Conservation (phyloP, 2,797 vertebrate species). For the Dromococcyx pavoninus region DNA sequence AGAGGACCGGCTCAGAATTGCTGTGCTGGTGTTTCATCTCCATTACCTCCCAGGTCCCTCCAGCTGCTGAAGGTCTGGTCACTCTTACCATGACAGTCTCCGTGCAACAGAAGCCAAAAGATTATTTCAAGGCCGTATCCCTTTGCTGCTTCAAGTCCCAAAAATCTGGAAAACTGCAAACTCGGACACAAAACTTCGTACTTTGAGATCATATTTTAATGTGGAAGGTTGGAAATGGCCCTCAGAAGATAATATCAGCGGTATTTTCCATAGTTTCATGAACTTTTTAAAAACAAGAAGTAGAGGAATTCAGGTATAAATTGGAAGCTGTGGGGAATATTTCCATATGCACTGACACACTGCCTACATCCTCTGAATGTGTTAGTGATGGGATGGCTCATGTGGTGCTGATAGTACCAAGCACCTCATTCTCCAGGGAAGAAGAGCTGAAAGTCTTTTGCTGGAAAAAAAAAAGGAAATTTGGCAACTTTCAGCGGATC, state of each 20-base stretch:
- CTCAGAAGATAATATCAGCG: conserved; percentile 12
- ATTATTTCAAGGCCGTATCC: not conserved
- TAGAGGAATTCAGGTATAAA: not conserved
- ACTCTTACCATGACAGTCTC: not conserved
- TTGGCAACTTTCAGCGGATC: not conserved
- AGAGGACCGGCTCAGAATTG: not conserved
- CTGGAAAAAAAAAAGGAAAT: not conserved
- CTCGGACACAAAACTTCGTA: not conserved
- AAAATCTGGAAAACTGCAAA: not conserved
- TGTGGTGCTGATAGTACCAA: conserved; percentile 16
- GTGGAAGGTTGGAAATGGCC: not conserved
- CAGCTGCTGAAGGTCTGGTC: not conserved
- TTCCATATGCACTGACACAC: conserved; percentile 15
- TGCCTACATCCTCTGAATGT: conserved; percentile 15
- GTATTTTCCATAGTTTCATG: not conserved
- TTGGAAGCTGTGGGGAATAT: not conserved
- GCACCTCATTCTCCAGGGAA: not conserved
- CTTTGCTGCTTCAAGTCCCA: not conserved
- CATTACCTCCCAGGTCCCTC: not conserved
- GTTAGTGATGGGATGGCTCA: not conserved
- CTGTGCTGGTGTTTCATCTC: not conserved
- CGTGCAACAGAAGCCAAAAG: not conserved
- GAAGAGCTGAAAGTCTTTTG: not conserved
- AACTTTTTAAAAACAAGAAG: no score
- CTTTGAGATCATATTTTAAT: not conserved